phyloP scores from a whole-genome alignment of 2,113 vertebrate species.

The Vireo altiloquus region DNA sequence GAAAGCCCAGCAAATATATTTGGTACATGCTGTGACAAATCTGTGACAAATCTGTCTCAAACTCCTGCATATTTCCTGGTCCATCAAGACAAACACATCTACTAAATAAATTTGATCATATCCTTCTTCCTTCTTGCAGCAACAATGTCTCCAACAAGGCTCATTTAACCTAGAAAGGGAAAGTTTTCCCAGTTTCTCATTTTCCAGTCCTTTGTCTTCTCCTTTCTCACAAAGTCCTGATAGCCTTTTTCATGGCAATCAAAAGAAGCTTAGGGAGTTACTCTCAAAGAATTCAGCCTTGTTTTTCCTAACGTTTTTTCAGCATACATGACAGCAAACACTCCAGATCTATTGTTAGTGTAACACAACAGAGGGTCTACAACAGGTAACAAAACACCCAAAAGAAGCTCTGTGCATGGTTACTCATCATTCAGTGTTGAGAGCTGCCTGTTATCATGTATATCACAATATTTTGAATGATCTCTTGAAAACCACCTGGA shows the following conservation, averaged over 20 bases:
- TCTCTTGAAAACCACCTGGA: neutral
- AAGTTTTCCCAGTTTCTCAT: neutral
- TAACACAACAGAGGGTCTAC: neutral
- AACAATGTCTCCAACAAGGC: neutral
- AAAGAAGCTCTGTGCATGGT: accelerated
- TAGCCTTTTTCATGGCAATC: neutral
- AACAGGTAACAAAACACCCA: neutral
- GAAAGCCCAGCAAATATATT: neutral
- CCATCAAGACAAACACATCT: neutral
- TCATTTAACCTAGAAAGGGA: neutral
- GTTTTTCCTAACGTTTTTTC: neutral
- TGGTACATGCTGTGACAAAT: neutral
- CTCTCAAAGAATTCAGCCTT: neutral
- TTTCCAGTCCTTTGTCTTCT: neutral
- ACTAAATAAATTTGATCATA: neutral
- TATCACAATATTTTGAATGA: accelerated
- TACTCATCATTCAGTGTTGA: accelerated
- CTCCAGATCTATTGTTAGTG: neutral
- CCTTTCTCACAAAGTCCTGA: neutral
- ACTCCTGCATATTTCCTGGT: neutral
- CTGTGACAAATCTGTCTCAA: neutral
- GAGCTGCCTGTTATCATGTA: accelerated
- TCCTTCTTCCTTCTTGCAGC: neutral
- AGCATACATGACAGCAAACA: neutral
- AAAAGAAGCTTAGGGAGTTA: neutral